Evolutionary conservation across 1,140 invertebrate species (phyloP), one percentile per base, ranked within the genome.

Genomic region (Drosophila grimshawi): DNA sequence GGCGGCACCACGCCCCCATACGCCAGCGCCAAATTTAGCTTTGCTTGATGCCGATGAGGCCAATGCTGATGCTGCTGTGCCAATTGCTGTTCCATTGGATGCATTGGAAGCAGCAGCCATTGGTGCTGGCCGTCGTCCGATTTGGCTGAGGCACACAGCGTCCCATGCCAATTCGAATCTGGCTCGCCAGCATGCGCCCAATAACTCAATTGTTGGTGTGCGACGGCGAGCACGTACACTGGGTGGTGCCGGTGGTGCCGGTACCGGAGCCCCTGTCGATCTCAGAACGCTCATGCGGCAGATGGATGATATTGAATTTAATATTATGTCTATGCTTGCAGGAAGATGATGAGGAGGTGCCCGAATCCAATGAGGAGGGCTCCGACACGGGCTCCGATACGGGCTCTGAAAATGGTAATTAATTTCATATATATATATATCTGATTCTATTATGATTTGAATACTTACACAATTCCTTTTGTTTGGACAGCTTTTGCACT

Each of bases 301-400:
- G 61, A 81, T 85, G 78, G 77, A 91, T 88, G 82, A 86, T 89
- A 80, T 88, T 89, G 78, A 90, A 79, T 78, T 79, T 80, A 85
- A 89, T 82, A 89, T 91, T 83, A 79, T 86, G 78, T 91, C 89
- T 92, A 80, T 90, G 78, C 80, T 92, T 92, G 75, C 90, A 92
- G 91, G 91, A 92, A 91, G 91, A 92, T 91, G 91, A 92, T 76
- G 91, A 92, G 67, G 91, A 92, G 67, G 89, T 91, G 62, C 81
- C 76, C 68, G 91, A 92, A 67, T 89, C 91, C 63, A 86, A 91
- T 82, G 91, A 92, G 73, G 89, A 92, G 53, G 86, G 86, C 45
- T 92, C 91, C 60, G 91, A 90, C 35, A 86, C 86, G 48, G 86
- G 80, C 6, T 92, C 91, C 49, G 91, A 90, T 52, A 78, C 83